Base-by-base conservation (phyloP, 2,888 invertebrate genomes). In the Metacarcinus magister region DNA sequence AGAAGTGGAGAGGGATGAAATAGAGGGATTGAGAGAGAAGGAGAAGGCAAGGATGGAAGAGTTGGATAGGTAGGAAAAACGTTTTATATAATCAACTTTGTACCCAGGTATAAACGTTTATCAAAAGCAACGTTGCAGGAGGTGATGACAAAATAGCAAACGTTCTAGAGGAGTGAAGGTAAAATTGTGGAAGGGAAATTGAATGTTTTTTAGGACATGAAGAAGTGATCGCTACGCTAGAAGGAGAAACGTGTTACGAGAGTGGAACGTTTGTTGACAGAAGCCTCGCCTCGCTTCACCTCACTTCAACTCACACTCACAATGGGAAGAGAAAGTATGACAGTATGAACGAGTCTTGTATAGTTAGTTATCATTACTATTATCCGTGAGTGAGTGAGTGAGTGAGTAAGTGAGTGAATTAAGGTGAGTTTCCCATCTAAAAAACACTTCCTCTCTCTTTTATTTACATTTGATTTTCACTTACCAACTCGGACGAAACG, bases 361-460 rank as follows among this genome's bases (percentile, higher is more conserved):
- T 92, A 92, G n/a, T n/a, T 23, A n/a, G 32, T 28, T 92, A 48
- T 92, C 0, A 43, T 54, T 46, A 48, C 43, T 28, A 32, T 32
- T n/a, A 92, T 92, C 23, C n/a, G 48, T 46, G 91, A 95, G 60
- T 48, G 95, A 75, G 91, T 2, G 91, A 54, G 95, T 28, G 91
- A 91, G 91, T 54, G 95, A 93, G 90, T 44, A 48, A 90, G 87
- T 16, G 60, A 48, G 87, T 39, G 93, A 75, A 44, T 28, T 48
- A 95, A 43, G 39, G 95, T n/a, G 95, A 67, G 54, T 89, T 46
- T 60, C 48, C 10, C 19, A 75, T 67, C 28, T 19, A 39, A 46
- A 94, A 10, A 75, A 46, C 43, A 19, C 32, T 28, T 19, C 43
- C 23, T 19, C 5, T 87, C 82, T 43, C 94, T 16, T 23, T 94